Percentiles rank a stretch among this genome's conserved stretches.
Conservation (phyloP, 2,797 vertebrate species). For the Taenioides sp. region DNA sequence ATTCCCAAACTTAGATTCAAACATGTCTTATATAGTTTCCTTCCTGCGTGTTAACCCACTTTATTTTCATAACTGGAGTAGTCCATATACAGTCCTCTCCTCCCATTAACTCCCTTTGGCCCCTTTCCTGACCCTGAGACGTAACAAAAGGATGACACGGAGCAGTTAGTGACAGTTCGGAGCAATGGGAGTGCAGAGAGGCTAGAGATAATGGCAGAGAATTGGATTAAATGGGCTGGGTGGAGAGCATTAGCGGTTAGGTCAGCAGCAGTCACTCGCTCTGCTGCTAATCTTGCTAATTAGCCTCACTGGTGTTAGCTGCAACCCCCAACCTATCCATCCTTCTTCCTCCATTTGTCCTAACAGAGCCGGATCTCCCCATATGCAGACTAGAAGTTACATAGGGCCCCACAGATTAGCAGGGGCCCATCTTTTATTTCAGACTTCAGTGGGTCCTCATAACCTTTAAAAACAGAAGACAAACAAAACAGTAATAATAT, state of each 20-base stretch:
- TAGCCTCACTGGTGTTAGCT: constrained; percentile 65
- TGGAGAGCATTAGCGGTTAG: constrained; percentile 72
- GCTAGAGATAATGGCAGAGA: constrained; percentile 67
- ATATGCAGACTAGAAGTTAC: too few relatives aligned
- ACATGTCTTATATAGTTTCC: not conserved
- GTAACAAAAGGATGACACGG: constrained; percentile 54
- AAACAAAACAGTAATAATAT: too few relatives aligned
- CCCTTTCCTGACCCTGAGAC: constrained; percentile 5
- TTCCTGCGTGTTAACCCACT: not conserved
- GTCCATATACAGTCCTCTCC: constrained; percentile 18
- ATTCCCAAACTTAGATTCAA: not conserved
- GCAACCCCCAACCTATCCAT: constrained; percentile 15
- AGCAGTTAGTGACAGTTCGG: constrained; percentile 43
- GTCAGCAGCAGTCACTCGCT: constrained; percentile 71
- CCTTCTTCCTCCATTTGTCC: not conserved
- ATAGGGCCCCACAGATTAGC: too few relatives aligned
- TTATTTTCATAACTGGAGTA: not conserved
- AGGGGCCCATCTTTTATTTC: too few relatives aligned
- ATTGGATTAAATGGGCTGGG: constrained; percentile 73
- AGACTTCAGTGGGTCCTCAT: too few relatives aligned
- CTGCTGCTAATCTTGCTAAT: constrained; percentile 75
- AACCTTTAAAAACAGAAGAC: too few relatives aligned
- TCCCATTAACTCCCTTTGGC: constrained; percentile 12
- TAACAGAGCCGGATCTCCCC: not conserved
- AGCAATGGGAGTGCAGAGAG: constrained; percentile 40